phyloP scores from a whole-genome alignment of 1,140 invertebrate species.

The Achroia grisella region DNA sequence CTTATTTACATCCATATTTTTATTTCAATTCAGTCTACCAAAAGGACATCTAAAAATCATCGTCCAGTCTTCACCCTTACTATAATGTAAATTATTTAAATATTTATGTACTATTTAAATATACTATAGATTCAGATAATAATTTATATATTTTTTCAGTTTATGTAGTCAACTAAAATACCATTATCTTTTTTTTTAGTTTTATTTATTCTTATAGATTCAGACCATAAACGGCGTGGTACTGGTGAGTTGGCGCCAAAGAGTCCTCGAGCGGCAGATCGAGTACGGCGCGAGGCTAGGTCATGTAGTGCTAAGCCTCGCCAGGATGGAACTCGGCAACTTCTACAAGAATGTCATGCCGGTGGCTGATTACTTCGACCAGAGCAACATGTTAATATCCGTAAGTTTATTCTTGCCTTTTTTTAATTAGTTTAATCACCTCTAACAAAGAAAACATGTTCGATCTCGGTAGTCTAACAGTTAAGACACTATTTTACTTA shows the following conservation, averaged over 20 bases:
- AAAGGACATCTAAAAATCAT: no score
- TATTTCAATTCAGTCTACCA: no score
- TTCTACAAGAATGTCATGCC: conserved; percentile 92
- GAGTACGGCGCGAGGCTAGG: conserved; percentile 91
- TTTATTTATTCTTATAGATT: conserved; percentile 75
- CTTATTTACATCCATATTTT: no score
- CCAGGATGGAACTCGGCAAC: conserved; percentile 90
- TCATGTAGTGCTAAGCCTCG: conserved; percentile 88
- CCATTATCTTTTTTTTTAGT: neutral
- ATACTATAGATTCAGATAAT: no score
- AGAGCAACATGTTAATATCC: conserved; percentile 86
- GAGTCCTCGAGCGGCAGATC: conserved; percentile 89
- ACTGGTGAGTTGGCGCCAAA: conserved; percentile 88
- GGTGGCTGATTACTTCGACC: conserved; percentile 91
- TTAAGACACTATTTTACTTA: no score
- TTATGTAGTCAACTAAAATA: no score
- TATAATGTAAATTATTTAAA: no score
- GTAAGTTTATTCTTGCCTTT: conserved; percentile 73
- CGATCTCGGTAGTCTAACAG: no score
- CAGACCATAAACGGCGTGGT: conserved; percentile 90
- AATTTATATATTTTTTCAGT: no score
- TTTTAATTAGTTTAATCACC: neutral
- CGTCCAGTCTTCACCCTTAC: no score
- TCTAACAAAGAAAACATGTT: no score
- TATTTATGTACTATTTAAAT: no score